These are phyloP conservation scores for Blastobasis adustella DNA, from an alignment of 2,888 invertebrate species.

Conservation along the genomic window DNA sequence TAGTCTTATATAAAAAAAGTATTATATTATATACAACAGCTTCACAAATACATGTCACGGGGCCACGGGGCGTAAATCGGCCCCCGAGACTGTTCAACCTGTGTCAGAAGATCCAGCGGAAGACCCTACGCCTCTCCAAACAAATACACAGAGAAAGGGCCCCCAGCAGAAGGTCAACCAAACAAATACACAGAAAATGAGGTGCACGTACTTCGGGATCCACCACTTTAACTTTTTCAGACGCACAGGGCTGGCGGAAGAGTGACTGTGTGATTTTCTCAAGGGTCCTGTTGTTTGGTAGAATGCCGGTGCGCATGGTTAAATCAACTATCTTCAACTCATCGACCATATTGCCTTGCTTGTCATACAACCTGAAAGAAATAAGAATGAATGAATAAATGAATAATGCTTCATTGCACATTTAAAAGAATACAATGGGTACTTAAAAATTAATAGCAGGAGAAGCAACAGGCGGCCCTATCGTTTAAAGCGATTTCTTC, in stretches of 20 bases:
- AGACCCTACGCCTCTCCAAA: not conserved
- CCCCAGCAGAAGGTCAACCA: no score
- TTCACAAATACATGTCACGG: no score
- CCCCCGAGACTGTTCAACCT: no score
- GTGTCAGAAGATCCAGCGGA: no score
- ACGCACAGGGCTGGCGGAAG: slow-evolving; percentile 29
- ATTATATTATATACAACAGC: no score
- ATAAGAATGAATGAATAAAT: not conserved
- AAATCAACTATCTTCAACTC: slow-evolving; percentile 27
- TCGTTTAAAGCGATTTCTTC: no score
- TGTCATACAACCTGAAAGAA: slow-evolving; percentile 26
- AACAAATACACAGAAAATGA: not conserved
- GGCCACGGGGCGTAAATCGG: no score
- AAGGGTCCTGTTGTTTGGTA: slow-evolving; percentile 31
- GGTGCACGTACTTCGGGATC: slow-evolving; percentile 31
- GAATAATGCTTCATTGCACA: no score
- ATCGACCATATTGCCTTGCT: slow-evolving; percentile 23
- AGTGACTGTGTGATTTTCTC: slow-evolving; percentile 35
- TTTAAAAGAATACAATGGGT: no score
- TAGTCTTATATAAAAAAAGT: no score
- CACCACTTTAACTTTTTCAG: slow-evolving; percentile 13
- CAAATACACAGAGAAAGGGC: not conserved
- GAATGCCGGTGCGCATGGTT: slow-evolving; percentile 25
- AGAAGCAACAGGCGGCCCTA: no score
- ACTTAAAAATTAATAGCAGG: no score